Conservation (phyloP, 2,888 invertebrate genomes). For the Temnothorax unifasciatus region DNA sequence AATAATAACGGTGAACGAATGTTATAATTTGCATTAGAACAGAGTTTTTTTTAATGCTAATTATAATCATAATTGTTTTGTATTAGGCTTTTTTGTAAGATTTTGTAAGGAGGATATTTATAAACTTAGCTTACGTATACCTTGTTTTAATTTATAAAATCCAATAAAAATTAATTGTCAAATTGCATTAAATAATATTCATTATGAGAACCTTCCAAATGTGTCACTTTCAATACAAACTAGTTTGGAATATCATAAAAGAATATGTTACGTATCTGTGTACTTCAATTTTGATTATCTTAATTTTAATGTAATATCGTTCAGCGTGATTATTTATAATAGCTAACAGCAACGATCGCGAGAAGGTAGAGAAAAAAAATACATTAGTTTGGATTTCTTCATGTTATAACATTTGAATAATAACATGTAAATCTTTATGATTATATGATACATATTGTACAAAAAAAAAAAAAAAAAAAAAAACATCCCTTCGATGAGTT, state of each 20-base stretch:
- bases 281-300: not conserved
- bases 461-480: conserved; percentile 82
- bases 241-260: not conserved
- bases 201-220: not conserved
- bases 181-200: conserved; percentile 16
- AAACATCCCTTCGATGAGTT: conserved; percentile 78
- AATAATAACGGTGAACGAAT: not conserved
- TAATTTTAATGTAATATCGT: not conserved
- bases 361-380: conserved; percentile 39
- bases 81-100: conserved; percentile 12
- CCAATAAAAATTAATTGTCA: conserved; percentile 2
- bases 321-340: conserved; percentile 11
- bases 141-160: not conserved
- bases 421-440: conserved; percentile 75
- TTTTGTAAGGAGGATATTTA: not conserved
- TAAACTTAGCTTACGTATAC: not conserved
- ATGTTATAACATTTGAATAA: conserved; percentile 74
- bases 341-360: not conserved
- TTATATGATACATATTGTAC: conserved; percentile 82
- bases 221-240: not conserved
- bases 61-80: not conserved
- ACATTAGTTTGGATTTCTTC: conserved; percentile 46
- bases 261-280: not conserved
- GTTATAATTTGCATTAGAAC: conserved; percentile 26
- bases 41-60: not conserved